Base-by-base conservation (phyloP, 2,797 vertebrate species). In the Onychomys torridus region DNA sequence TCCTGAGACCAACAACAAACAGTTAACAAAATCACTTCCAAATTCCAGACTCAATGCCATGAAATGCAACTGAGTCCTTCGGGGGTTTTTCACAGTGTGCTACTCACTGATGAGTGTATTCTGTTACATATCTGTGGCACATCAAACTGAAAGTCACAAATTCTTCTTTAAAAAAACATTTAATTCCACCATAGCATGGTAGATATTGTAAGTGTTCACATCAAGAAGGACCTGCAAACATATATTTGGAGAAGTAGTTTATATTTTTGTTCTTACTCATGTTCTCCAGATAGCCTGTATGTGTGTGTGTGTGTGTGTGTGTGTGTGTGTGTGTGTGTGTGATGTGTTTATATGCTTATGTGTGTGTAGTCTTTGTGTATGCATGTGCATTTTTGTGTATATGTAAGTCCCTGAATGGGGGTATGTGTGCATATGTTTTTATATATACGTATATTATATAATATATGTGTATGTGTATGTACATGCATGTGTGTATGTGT, bases 1-100 rank as follows among this genome's bases (percentile, higher is more conserved):
- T 93, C 93, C 13, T 0, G 97, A 95, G 97, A 91, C 75, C 71
- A 86, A 84, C 79, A 76, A 57, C 29, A 95, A 89, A 93, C 63
- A 96, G 79, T 94, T 91, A 75, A 75, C 89, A 96, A 93, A 97
- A 94, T 52, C 52, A 29, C 27, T 96, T 94, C 85, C 71, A 90
- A 79, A 91, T 52, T 69, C 83, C 92, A 76, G 79, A 77, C 61
- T 46, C 12, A 12, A 19, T 16, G 79, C 37, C 29, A 9, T 29
- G n/a, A n/a, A 91, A 59, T 25, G 25, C 49, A 63, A n/a, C 7
- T 63, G 27, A 5, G 0, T 29, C 75, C 59, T 46, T 8, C 11
- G 55, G 61, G 89, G 40, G 2, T 88, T 75, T 49, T 43, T 32
- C 71, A 49, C 0, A 8, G 23, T 55, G 57, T 32, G 11, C 2